Conservation (phyloP, 2,888 invertebrate genomes). For the Morpho achilles region DNA sequence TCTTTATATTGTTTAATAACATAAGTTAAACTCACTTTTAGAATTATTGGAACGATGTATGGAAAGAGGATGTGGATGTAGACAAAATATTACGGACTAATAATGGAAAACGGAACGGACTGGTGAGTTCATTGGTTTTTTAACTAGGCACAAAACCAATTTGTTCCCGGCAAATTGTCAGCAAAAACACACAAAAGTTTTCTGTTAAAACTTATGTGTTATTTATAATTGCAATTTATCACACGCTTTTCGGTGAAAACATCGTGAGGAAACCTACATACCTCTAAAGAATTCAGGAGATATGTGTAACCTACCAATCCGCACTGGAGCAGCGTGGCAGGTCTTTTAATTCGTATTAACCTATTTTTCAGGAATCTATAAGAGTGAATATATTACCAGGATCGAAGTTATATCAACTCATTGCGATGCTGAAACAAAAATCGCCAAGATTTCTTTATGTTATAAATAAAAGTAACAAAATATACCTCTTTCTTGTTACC, state of each 20-base stretch:
- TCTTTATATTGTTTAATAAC: too few relatives aligned
- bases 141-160: too few relatives aligned
- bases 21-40: slow-evolving; percentile 24
- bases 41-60: slow-evolving; percentile 56
- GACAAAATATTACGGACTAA: slow-evolving; percentile 32
- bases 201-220: too few relatives aligned
- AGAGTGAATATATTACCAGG: slow-evolving; percentile 46
- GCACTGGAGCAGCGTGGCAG: too few relatives aligned
- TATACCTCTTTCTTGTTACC: slow-evolving; percentile 1
- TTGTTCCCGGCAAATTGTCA: too few relatives aligned
- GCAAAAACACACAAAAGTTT: too few relatives aligned
- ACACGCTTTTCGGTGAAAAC: too few relatives aligned
- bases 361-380: slow-evolving; percentile 42
- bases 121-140: slow-evolving; percentile 22
- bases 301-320: too few relatives aligned
- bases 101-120: slow-evolving; percentile 17
- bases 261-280: too few relatives aligned
- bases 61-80: slow-evolving; percentile 50
- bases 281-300: too few relatives aligned
- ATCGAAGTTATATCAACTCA: slow-evolving; percentile 45
- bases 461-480: slow-evolving; percentile 42
- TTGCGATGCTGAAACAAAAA: slow-evolving; percentile 39
- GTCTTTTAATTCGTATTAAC: too few relatives aligned
- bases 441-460: slow-evolving; percentile 57
- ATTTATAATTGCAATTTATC: too few relatives aligned